Evolutionary conservation across 2,888 invertebrate species (phyloP), one percentile per base, ranked within the genome.

Genomic region (Ceriagrion tenellum): DNA sequence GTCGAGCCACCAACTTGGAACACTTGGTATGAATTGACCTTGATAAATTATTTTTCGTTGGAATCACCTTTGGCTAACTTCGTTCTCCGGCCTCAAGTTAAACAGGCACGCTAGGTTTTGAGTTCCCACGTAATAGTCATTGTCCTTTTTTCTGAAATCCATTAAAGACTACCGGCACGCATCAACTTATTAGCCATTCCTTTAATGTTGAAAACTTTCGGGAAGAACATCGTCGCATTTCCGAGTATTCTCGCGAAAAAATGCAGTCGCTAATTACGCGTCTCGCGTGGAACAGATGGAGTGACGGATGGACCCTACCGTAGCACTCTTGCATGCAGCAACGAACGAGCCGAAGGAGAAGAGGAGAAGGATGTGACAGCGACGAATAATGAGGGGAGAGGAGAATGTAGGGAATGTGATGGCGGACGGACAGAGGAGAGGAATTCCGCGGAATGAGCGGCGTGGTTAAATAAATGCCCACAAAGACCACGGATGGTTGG

Each of bases 191-290:
- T 93, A 40, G 47, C 93, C 93, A 35, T 93, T 69, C 56, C n/a
- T 47, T n/a, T 74, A 13, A 91, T 18, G 8, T 40, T 35, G 35
- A 35, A 63, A 35, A 35, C 35, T 35, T 69, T 69, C n/a, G 30
- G 81, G 47, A 93, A 30, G 47, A 47, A 69, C 40, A 63, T 20
- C 91, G 35, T 59, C 40, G 63, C 69, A 40, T 74, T 93, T 93
- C 93, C 74, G 69, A 93, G 93, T 93, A 93, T 93, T 93, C 40
- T 20, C 30, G 81, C 10, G 69, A 56, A 93, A 93, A 93, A 93
- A 93, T 93, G 93, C 47, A 35, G 93, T 59, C 93, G 18, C 18
- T 93, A 93, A 93, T 93, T 93, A 74, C 93, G 18, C 30, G 74
- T 93, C 93, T 69, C 47, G 40, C 91, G 23, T 40, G 56, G 16